Base-by-base conservation (phyloP, 2,113 vertebrate species). In the Daubentonia madagascariensis region DNA sequence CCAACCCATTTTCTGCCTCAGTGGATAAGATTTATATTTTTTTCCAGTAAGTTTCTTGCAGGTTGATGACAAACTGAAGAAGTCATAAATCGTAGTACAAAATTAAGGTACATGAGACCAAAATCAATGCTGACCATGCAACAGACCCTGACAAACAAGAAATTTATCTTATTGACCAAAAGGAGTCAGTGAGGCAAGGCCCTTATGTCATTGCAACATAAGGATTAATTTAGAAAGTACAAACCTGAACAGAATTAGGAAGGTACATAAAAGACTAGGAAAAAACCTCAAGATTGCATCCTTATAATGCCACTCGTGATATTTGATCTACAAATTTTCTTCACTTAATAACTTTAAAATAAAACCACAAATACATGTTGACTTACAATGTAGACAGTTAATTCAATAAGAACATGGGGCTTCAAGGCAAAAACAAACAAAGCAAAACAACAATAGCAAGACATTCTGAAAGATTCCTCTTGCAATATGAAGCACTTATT, bases 281-380 rank as follows among this genome's bases (percentile, higher is more conserved):
- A 81, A 35, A 25, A 85, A 10, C 5, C 73, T 81, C 14, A 57
- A 54, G 43, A 57, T 57, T 76, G 9, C 22, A 61, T 76, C 57
- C 57, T 48, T 37, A 52, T 78, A 92, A 68, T 54, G 25, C 3
- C 57, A 94, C 32, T 89, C 20, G 81, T 45, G 73, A 90, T 8
- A 72, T 86, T 95, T 40, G 52, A 81, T 54, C 14, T 78, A 45
- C 85, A 75, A 43, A 14, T 37, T 85, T 86, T 75, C 30, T 94
- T 85, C n/a, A 80, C 8, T 80, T 52, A 68, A 13, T 57, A 90
- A 81, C 35, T 75, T 90, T 91, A 92, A 94, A 96, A 96, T 80
- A 73, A 92, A 89, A 67, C 18, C 59, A 90, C 35, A 85, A 80
- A 68, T 16, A 65, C 37, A 86, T 30, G 12, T 70, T 93, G 50